A percentile compares a stretch with the other conserved stretches of the same genome.
These are phyloP conservation scores for Rousettus madagascariensis DNA, from an alignment of 2,797 vertebrate species.

Conservation along the genomic window DNA sequence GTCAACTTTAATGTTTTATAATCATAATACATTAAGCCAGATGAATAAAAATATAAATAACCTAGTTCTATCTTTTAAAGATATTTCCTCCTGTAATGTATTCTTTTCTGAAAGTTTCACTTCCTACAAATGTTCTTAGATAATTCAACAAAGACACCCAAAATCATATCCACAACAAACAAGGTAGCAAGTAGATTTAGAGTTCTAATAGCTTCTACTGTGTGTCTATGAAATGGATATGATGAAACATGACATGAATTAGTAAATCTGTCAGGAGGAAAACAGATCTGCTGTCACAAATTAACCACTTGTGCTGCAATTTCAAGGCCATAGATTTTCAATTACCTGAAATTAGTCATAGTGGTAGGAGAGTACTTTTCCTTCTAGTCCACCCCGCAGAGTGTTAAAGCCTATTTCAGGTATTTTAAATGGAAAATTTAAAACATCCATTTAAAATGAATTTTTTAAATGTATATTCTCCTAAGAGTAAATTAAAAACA, in stretches of 20 bases:
- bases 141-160: constrained; percentile 16
- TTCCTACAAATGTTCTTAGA: constrained; percentile 4
- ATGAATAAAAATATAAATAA: constrained; percentile 25
- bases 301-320: neutral
- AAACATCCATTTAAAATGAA: constrained; percentile 39
- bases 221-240: neutral
- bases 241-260: neutral
- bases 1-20: constrained; percentile 42
- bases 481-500: constrained; percentile 53
- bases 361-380: constrained; percentile 26
- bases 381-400: neutral
- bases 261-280: neutral
- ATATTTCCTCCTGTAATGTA: neutral
- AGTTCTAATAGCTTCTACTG: neutral
- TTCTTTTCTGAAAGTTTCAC: constrained; percentile 41
- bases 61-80: neutral
- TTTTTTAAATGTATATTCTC: neutral
- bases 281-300: neutral
- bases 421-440: constrained; percentile 24
- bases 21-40: constrained; percentile 15
- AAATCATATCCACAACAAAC: neutral
- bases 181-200: neutral
- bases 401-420: constrained; percentile 34
- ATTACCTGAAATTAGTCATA: constrained; percentile 62
- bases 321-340: constrained; percentile 59